Conservation (phyloP, 2,888 invertebrate species). For the Noctuana brunneofusca region DNA sequence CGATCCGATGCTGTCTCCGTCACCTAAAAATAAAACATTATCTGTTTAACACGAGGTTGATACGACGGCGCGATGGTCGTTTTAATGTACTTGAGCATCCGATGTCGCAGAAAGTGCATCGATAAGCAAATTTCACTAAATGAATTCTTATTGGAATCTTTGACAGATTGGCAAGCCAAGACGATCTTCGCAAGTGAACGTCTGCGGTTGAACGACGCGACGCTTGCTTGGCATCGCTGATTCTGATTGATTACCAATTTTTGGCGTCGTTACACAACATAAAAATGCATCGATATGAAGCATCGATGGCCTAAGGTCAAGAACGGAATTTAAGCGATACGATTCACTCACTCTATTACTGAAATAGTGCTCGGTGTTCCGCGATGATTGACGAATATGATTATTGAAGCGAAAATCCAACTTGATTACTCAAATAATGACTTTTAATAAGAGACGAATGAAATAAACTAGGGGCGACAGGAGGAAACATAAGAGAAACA, state of each 20-base stretch:
- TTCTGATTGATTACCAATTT: constrained; percentile 56
- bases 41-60: constrained; percentile 27
- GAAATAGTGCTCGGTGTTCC: constrained; percentile 37
- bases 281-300: constrained; percentile 55
- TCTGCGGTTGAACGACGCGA: constrained; percentile 9
- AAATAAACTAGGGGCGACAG: constrained; percentile 60
- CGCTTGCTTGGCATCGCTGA: constrained; percentile 69
- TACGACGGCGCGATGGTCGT: constrained; percentile 7
- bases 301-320: constrained; percentile 74
- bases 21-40: constrained; percentile 40
- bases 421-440: constrained; percentile 40
- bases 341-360: constrained; percentile 54
- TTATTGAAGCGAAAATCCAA: constrained; percentile 16
- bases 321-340: constrained; percentile 57
- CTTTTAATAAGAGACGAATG: constrained; percentile 46
- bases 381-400: constrained; percentile 25
- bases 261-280: constrained; percentile 81
- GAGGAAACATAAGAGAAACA: constrained; percentile 71
- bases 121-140: constrained; percentile 47
- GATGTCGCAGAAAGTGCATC: constrained; percentile 32
- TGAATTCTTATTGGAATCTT: constrained; percentile 44
- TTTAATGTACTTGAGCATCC: constrained; percentile 25
- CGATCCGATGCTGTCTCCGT: constrained; percentile 19
- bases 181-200: neutral
- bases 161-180: constrained; percentile 40